Evolutionary conservation across 2,113 vertebrate species (phyloP).

Genomic region (Seriola quinqueradiata): DNA sequence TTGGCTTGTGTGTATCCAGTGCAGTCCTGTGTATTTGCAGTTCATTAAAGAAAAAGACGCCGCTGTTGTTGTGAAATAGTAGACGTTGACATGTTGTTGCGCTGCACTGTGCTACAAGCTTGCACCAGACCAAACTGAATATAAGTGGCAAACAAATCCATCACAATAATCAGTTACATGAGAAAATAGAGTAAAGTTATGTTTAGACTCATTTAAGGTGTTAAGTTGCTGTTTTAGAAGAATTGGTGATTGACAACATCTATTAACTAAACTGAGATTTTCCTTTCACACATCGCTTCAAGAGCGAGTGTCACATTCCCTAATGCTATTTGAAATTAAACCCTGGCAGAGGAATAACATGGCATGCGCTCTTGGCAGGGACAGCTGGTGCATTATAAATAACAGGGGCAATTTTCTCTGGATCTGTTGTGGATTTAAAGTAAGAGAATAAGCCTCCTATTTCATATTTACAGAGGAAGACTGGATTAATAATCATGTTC

Average conservation of each 20-base stretch:
- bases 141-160: neutral
- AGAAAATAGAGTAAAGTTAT: neutral
- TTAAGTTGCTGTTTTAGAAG: constrained; percentile 9
- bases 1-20: neutral
- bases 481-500: neutral
- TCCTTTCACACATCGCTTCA: constrained; percentile 25
- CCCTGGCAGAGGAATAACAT: constrained; percentile 4
- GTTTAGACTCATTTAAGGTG: neutral
- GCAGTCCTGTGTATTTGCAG: neutral
- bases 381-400: constrained; percentile 8
- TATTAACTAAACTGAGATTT: constrained; percentile 9
- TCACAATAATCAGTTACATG: neutral
- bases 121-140: neutral
- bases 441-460: neutral
- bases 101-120: neutral
- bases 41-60: too few species aligned
- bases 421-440: neutral
- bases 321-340: constrained; percentile 9
- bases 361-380: constrained; percentile 21
- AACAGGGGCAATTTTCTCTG: neutral
- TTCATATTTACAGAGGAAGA: neutral
- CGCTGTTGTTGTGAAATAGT: too few species aligned
- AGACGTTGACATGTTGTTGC: too few species aligned
- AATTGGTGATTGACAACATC: constrained; percentile 24
- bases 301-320: constrained; percentile 16